Evolutionary conservation across 1,140 invertebrate species (phyloP).

Genomic region (Drosophila bocki): DNA sequence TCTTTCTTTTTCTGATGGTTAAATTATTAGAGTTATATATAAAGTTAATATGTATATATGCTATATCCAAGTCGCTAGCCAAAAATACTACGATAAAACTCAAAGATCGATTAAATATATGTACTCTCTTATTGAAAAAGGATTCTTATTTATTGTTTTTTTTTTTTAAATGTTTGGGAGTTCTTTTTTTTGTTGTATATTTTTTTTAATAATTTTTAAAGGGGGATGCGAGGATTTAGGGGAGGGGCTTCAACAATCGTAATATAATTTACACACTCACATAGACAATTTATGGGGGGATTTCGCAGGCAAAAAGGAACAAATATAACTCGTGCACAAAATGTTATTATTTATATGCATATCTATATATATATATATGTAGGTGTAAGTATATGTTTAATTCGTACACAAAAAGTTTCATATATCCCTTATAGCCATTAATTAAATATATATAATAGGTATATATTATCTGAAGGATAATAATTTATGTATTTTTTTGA

Average conservation of each 20-base stretch:
- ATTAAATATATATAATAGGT: slow-evolving; percentile 45
- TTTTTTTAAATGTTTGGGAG: slow-evolving; percentile 1
- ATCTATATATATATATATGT: slow-evolving; percentile 28
- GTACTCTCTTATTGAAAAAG: slow-evolving; percentile 33
- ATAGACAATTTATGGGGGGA: slow-evolving; percentile 25
- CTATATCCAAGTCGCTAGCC: slow-evolving; percentile 64
- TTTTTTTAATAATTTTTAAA: slow-evolving; percentile 9
- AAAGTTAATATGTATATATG: slow-evolving; percentile 47
- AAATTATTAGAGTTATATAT: slow-evolving; percentile 63
- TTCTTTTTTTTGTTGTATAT: slow-evolving; percentile 12
- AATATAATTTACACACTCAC: slow-evolving; percentile 53
- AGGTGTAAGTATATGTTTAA: slow-evolving; percentile 32
- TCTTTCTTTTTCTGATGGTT: slow-evolving; percentile 33
- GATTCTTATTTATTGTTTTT: slow-evolving; percentile 23
- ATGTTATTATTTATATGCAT: slow-evolving; percentile 51
- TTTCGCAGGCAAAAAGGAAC: slow-evolving; percentile 33
- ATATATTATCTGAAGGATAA: slow-evolving; percentile 60
- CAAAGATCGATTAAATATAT: slow-evolving; percentile 49
- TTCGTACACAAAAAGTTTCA: slow-evolving; percentile 50
- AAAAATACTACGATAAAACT: slow-evolving; percentile 57
- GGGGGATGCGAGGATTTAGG: not conserved
- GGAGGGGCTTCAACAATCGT: slow-evolving; percentile 26
- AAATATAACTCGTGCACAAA: slow-evolving; percentile 60
- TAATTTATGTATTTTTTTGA: slow-evolving; percentile 67
- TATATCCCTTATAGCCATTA: slow-evolving; percentile 68